Percentiles rank a stretch among this genome's conserved stretches.
phyloP scores from a whole-genome alignment of 2,113 vertebrate species.

The Accipiter cooperii region DNA sequence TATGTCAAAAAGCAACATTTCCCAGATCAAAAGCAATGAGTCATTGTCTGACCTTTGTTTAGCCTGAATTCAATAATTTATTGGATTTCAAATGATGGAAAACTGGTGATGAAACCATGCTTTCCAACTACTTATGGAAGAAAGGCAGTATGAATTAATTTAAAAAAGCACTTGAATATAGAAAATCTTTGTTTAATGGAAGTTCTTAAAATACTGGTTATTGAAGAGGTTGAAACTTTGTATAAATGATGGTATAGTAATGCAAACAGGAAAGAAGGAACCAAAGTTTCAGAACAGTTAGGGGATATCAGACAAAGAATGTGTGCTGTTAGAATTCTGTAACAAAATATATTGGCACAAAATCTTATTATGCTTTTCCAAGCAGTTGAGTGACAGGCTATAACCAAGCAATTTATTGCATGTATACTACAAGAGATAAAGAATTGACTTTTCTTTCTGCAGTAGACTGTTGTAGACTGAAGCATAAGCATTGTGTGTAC shows the following conservation, averaged over 20 bases:
- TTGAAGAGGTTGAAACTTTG: background rate
- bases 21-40: background rate
- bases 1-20: slow-evolving; percentile 22
- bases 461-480: background rate
- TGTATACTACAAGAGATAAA: background rate
- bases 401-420: background rate
- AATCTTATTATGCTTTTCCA: background rate
- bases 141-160: background rate
- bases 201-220: background rate
- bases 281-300: background rate
- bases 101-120: background rate
- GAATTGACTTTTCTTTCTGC: background rate
- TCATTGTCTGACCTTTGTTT: slow-evolving; percentile 46
- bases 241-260: background rate
- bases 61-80: background rate
- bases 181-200: background rate
- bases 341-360: background rate
- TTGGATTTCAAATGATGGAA: background rate
- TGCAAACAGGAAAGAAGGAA: background rate
- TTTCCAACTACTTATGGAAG: background rate
- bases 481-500: background rate
- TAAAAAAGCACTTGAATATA: background rate
- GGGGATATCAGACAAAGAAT: background rate
- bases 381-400: background rate
- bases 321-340: background rate